Conservation (phyloP, 2,113 vertebrate genomes). For the Oncorhynchus keta region DNA sequence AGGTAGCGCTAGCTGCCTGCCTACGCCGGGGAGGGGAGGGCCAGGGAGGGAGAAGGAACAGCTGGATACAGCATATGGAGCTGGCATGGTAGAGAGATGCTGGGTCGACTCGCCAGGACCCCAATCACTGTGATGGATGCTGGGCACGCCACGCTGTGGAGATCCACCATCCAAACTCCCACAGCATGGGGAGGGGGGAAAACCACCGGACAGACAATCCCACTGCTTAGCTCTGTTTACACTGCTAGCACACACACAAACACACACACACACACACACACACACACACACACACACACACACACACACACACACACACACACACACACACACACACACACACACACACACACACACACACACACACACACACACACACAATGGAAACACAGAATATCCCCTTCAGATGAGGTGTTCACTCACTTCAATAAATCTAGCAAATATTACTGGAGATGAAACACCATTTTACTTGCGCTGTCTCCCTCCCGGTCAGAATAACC, state of each 20-base stretch:
- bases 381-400: too few relatives aligned
- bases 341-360: not conserved
- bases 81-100: constrained; percentile 69
- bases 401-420: too few relatives aligned
- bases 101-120: constrained; percentile 66
- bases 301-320: not conserved
- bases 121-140: constrained; percentile 80
- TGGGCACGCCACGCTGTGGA: constrained; percentile 46
- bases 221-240: not conserved
- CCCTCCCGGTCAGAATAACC: constrained; percentile 15
- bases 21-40: not conserved
- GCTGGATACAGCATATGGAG: constrained; percentile 80
- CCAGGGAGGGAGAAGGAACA: constrained; percentile 56
- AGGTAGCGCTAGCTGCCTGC: not conserved
- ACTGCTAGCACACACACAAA: not conserved
- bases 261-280: constrained; percentile 3
- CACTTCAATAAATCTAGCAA: too few relatives aligned
- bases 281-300: constrained; percentile 5
- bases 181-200: too few relatives aligned
- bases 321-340: not conserved
- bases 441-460: too few relatives aligned
- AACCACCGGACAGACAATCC: not conserved
- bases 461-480: constrained; percentile 14
- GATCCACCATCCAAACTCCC: too few relatives aligned
- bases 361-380: not conserved